Percentiles rank a stretch among this genome's conserved stretches.
These are phyloP conservation scores for Thinocorus orbignyianus DNA, from an alignment of 2,113 vertebrate species.

Conservation along the genomic window DNA sequence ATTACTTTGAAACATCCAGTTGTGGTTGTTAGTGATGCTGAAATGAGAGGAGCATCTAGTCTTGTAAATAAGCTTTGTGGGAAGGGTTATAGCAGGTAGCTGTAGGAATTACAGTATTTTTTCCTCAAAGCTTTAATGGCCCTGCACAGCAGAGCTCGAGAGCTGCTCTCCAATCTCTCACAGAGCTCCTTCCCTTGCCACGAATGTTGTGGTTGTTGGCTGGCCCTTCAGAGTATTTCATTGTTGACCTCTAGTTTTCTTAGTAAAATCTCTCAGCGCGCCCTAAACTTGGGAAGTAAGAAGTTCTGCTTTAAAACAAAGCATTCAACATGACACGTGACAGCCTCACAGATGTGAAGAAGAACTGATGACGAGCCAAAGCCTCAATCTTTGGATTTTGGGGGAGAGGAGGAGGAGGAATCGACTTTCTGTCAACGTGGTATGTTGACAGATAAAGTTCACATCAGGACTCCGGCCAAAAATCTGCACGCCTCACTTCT, in stretches of 20 bases:
- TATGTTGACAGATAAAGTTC: constrained; percentile 31
- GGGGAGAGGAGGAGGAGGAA: neutral
- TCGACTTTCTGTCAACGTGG: neutral
- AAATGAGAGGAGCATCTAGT: neutral
- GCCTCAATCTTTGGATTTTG: neutral
- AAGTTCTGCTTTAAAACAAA: neutral
- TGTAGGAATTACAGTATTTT: neutral
- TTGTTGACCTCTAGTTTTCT: neutral
- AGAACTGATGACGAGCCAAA: neutral
- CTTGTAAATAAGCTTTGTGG: neutral
- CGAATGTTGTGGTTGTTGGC: constrained; percentile 27
- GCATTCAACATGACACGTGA: neutral
- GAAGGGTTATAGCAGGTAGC: neutral
- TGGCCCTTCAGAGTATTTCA: neutral
- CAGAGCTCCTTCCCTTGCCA: neutral
- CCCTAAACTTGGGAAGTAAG: neutral
- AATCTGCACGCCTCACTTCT: neutral
- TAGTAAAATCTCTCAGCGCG: neutral
- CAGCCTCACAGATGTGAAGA: neutral
- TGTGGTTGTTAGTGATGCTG: neutral
- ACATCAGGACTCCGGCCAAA: neutral
- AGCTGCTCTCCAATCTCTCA: neutral
- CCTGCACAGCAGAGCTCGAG: neutral
- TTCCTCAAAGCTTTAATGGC: neutral
- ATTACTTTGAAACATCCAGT: neutral